Evolutionary conservation across 1,140 invertebrate genomes (phyloP).

Genomic region (Neodiprion virginianus): DNA sequence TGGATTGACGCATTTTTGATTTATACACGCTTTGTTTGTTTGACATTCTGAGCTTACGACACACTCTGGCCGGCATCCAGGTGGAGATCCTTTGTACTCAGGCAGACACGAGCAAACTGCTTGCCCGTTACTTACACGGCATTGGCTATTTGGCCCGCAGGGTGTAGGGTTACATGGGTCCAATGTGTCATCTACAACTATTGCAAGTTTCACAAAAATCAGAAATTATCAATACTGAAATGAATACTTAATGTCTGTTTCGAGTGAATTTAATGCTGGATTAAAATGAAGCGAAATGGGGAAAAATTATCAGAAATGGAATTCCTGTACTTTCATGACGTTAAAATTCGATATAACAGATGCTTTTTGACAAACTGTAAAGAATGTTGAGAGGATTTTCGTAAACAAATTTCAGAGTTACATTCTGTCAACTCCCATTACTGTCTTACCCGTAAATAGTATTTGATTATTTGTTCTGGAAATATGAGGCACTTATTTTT

Average conservation of each 20-base stretch:
- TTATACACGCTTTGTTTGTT: slow-evolving; percentile 57
- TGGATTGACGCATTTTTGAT: slow-evolving; percentile 61
- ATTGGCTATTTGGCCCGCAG: slow-evolving; percentile 75
- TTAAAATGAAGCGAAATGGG: too few relatives aligned
- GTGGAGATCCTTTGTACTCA: slow-evolving; percentile 61
- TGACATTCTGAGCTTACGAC: slow-evolving; percentile 60
- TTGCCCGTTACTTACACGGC: slow-evolving; percentile 67
- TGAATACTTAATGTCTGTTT: neutral
- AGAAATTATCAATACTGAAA: slow-evolving; percentile 16
- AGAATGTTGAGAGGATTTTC: too few relatives aligned
- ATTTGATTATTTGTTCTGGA: too few relatives aligned
- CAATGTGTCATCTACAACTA: slow-evolving; percentile 46
- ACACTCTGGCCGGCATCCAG: slow-evolving; percentile 59
- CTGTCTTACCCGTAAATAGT: too few relatives aligned
- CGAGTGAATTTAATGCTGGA: neutral
- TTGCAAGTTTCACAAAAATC: slow-evolving; percentile 36
- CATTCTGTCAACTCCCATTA: too few relatives aligned
- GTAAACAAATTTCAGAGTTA: too few relatives aligned
- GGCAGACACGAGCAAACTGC: slow-evolving; percentile 72
- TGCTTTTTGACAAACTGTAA: too few relatives aligned
- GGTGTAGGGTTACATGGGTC: slow-evolving; percentile 70
- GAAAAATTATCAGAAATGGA: too few relatives aligned
- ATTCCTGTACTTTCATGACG: too few relatives aligned
- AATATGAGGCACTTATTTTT: too few relatives aligned
- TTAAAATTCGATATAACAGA: too few relatives aligned